Conservation (phyloP, 2,888 invertebrate species). For the Lysandra bellargus region DNA sequence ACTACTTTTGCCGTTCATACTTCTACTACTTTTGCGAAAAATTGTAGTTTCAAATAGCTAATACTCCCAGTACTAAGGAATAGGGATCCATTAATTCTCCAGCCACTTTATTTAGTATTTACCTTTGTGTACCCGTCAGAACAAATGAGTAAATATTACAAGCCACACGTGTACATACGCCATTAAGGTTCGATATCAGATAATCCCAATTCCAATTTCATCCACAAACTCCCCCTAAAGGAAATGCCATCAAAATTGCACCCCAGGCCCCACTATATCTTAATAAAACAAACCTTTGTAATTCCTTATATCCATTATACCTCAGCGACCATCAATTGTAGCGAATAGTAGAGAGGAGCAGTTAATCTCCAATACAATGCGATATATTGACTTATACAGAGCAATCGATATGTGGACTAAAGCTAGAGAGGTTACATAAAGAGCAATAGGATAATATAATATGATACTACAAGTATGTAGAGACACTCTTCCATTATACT, state of each 20-base stretch:
- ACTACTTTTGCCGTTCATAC: not conserved
- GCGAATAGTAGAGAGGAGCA: conserved; percentile 11
- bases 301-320: conserved; percentile 22
- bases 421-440: not conserved
- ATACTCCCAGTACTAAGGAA: not conserved
- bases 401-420: not conserved
- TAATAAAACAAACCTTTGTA: conserved; percentile 53
- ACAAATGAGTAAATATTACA: conserved; percentile 3
- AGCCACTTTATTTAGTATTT: not conserved
- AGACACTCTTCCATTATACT: no score
- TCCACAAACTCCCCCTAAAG: conserved; percentile 1
- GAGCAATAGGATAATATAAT: not conserved
- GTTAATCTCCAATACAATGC: conserved; percentile 4
- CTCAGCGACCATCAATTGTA: conserved; percentile 15
- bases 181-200: conserved; percentile 11
- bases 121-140: not conserved
- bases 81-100: not conserved
- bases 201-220: conserved; percentile 16
- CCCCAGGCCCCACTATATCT: conserved; percentile 64
- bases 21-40: not conserved
- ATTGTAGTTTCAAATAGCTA: not conserved
- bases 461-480: no score
- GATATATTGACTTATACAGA: conserved; percentile 3
- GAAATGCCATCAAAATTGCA: conserved; percentile 36
- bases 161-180: conserved; percentile 14